phyloP scores from a whole-genome alignment of 2,113 vertebrate species.

The Menidia beryllina region DNA sequence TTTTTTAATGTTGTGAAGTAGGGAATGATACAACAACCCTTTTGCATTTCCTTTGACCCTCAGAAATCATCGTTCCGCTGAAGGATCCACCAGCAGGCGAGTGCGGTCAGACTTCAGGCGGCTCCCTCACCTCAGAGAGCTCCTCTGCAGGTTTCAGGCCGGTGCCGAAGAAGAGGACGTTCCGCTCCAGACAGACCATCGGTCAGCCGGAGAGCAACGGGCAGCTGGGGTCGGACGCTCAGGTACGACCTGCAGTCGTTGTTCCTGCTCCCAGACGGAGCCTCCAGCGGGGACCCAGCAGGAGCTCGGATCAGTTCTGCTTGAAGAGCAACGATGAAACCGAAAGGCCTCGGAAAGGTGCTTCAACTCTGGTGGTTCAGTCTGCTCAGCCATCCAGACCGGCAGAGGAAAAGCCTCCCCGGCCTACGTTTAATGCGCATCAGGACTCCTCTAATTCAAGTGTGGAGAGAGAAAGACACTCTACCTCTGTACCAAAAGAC shows the following conservation, averaged over 20 bases:
- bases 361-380: slow-evolving; percentile 13
- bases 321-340: slow-evolving; percentile 33
- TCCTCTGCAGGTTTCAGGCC: slow-evolving; percentile 75
- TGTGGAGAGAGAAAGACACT: slow-evolving; percentile 36
- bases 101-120: slow-evolving; percentile 64
- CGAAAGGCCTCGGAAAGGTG: slow-evolving; percentile 23
- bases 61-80: slow-evolving; percentile 75
- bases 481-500: slow-evolving; percentile 21
- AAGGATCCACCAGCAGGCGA: slow-evolving; percentile 62
- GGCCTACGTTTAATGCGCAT: slow-evolving; percentile 12
- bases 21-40: background rate
- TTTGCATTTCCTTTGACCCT: slow-evolving; percentile 33
- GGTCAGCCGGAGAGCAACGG: slow-evolving; percentile 63
- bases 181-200: slow-evolving; percentile 72
- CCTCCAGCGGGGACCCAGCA: slow-evolving; percentile 84
- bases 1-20: background rate
- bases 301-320: slow-evolving; percentile 85
- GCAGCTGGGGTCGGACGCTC: slow-evolving; percentile 43
- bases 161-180: slow-evolving; percentile 90
- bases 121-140: slow-evolving; percentile 58
- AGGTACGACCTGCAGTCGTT: slow-evolving; percentile 43
- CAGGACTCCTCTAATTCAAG: slow-evolving; percentile 33
- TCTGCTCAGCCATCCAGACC: slow-evolving; percentile 13
- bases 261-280: slow-evolving; percentile 77
- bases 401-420: slow-evolving; percentile 27